Percentiles rank a stretch among this genome's conserved stretches.
Conservation (phyloP, 2,888 invertebrate species). For the Antitype chi region DNA sequence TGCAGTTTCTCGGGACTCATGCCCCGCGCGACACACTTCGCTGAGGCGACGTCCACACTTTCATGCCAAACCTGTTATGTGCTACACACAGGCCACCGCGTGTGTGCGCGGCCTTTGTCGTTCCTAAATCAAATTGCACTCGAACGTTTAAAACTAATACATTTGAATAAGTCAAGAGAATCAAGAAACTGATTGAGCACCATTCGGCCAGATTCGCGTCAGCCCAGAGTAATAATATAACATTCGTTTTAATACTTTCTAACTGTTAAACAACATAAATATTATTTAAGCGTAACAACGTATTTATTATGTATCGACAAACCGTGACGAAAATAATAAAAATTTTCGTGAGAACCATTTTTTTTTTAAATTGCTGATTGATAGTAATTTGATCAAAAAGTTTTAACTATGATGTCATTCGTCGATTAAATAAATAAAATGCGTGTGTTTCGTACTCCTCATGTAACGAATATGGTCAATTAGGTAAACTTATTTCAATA, state of each 20-base stretch:
- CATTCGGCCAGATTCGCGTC: conserved; percentile 47
- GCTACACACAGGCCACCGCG: conserved; percentile 50
- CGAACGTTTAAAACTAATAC: conserved; percentile 62
- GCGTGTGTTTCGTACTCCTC: background rate
- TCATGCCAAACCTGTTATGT: conserved; percentile 78
- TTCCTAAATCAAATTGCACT: conserved; percentile 77
- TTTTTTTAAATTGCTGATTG: conserved; percentile 64
- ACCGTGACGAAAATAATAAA: conserved; percentile 67
- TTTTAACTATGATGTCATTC: conserved; percentile 53
- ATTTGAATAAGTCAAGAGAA: conserved; percentile 69
- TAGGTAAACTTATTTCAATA: conserved; percentile 6
- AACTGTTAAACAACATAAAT: conserved; percentile 61
- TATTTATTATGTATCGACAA: conserved; percentile 66
- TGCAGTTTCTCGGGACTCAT: conserved; percentile 69
- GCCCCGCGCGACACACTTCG: conserved; percentile 75
- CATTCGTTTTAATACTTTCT: conserved; percentile 61
- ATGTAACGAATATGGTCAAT: background rate
- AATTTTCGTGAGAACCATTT: conserved; percentile 62
- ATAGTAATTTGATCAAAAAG: conserved; percentile 44
- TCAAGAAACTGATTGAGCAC: conserved; percentile 65
- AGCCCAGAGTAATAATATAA: conserved; percentile 20
- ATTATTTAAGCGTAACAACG: conserved; percentile 62
- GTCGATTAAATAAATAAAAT: conserved; percentile 7
- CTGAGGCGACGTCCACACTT: conserved; percentile 73
- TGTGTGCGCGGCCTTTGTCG: conserved; percentile 69